phyloP scores from a whole-genome alignment of 2,113 vertebrate genomes.

The Excalfactoria chinensis region DNA sequence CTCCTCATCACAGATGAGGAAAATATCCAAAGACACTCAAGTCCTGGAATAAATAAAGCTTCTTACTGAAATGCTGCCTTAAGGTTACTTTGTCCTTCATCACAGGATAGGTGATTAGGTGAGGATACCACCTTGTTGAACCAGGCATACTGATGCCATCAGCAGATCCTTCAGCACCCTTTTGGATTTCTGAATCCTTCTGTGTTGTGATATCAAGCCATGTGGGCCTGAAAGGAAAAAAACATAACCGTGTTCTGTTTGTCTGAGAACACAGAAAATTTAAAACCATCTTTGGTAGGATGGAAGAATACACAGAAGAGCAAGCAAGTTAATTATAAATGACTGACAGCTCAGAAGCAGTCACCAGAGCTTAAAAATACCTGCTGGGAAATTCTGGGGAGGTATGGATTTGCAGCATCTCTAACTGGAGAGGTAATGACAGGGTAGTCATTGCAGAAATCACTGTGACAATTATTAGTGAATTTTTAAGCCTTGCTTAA shows the following conservation, averaged over 20 bases:
- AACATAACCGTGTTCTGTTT: background rate
- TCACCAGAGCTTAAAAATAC: background rate
- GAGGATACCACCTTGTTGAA: background rate
- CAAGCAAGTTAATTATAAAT: background rate
- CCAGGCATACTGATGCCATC: fast-evolving
- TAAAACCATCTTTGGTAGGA: fast-evolving
- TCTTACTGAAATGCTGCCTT: background rate
- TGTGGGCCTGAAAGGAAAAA: background rate
- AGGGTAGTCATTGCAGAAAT: background rate
- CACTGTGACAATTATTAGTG: background rate
- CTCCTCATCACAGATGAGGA: background rate
- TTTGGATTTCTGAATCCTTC: background rate
- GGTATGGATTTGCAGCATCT: background rate
- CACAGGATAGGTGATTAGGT: background rate
- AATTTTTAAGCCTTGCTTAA: background rate
- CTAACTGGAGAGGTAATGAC: background rate
- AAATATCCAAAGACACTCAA: background rate
- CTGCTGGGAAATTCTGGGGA: background rate
- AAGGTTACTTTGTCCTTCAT: background rate
- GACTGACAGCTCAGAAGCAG: background rate
- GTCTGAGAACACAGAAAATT: background rate
- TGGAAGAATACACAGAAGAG: background rate
- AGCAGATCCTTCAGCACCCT: background rate
- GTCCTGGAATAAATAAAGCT: background rate
- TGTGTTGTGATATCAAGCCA: background rate